Base-by-base conservation (phyloP, 2,888 invertebrate genomes). In the Drosophila pegasa region DNA sequence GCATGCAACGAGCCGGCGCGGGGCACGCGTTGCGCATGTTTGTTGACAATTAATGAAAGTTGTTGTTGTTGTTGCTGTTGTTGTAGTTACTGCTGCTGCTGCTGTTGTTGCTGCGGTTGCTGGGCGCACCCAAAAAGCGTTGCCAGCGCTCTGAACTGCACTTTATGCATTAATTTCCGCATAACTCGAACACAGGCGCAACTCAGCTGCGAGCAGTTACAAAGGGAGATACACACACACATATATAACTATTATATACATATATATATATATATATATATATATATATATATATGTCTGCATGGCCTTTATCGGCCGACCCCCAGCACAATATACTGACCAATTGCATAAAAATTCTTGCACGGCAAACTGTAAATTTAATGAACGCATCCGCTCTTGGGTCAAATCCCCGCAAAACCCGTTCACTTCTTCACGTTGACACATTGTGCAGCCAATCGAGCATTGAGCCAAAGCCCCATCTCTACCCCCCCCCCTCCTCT, bases 11-110 rank as follows among this genome's bases (percentile, higher is more conserved):
- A 79, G 62, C 63, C 48, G 37, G 43, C 69, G 41, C 59, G 69
- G 65, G 60, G 55, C 81, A 80, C 64, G 77, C 77, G 71, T 79
- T 75, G 70, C 70, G 68, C 86, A 86, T 86, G 86, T 79, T 83
- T 77, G 83, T 86, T 86, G 88, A 86, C 88, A 83, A 83, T 83
- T 83, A 87, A 87, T 79, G 79, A 61, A 51, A 55, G 48, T 51
- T 61, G 50, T 38, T 54, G 59, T 40, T 50, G 52, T 57, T 38
- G 59, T 38, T 51, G 47, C 22, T 54, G 61, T 20, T 71, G 25
- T n/a, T n/a, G n/a, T n/a, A n/a, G 67, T 57, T 29, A 40, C 22
- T 25, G 31, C 27, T n/a, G 50, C 2, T 50, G 75, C 40, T 51
- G 61, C 20, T 25, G 57, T 20, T 56, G 63, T 48, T 22, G 55